Evolutionary conservation across 2,888 invertebrate species (phyloP).

Genomic region (Cephus nigrinus): DNA sequence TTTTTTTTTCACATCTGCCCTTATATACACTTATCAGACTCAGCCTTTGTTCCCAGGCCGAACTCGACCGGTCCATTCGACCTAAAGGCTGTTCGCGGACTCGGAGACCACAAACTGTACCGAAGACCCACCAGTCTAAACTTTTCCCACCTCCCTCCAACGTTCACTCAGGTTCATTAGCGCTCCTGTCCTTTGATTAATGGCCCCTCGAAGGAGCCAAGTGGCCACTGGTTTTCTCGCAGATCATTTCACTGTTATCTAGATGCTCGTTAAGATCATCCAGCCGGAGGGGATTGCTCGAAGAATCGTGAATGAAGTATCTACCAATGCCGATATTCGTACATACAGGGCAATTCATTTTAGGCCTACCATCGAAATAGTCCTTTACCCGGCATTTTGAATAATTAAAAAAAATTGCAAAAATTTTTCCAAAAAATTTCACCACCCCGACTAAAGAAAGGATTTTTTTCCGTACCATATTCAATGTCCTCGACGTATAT

Average conservation of each 20-base stretch:
- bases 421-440: not conserved
- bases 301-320: not conserved
- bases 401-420: too few relatives aligned
- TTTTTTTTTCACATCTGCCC: too few relatives aligned
- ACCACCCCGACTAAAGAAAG: not conserved
- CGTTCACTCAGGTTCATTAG: slow-evolving; percentile 59
- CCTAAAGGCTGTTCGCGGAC: slow-evolving; percentile 15
- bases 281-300: slow-evolving; percentile 5
- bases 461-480: slow-evolving; percentile 23
- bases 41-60: too few relatives aligned
- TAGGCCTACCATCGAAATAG: too few relatives aligned
- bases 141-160: slow-evolving; percentile 12
- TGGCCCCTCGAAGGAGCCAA: slow-evolving; percentile 41
- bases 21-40: too few relatives aligned
- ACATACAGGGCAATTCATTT: too few relatives aligned
- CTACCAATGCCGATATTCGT: not conserved
- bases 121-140: not conserved
- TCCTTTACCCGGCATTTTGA: too few relatives aligned
- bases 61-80: not conserved
- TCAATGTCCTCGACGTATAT: slow-evolving; percentile 13
- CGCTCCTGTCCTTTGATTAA: slow-evolving; percentile 62
- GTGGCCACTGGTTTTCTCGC: slow-evolving; percentile 57
- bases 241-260: slow-evolving; percentile 57
- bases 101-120: not conserved
- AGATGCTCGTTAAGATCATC: slow-evolving; percentile 59